A percentile compares a stretch with the other conserved stretches of the same genome.
phyloP scores from a whole-genome alignment of 2,888 invertebrate species.

The Leptopilina drosophilae region DNA sequence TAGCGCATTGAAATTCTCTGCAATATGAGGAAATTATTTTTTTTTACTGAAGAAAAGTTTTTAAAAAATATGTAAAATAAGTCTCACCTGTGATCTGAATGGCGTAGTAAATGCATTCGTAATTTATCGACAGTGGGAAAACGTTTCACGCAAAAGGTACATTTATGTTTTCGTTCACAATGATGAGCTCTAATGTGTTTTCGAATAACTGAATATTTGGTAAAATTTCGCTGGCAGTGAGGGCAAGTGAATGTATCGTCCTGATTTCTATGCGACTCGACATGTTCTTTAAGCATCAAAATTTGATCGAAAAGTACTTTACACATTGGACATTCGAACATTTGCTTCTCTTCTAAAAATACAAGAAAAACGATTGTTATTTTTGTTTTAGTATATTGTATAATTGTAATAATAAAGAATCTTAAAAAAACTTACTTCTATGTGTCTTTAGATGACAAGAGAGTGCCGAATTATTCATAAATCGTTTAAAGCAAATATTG shows the following conservation, averaged over 20 bases:
- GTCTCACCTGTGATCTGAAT: slow-evolving; percentile 76
- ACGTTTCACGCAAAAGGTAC: slow-evolving; percentile 83
- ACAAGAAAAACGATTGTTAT: not conserved
- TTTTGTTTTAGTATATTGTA: slow-evolving; percentile 41
- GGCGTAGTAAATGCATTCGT: slow-evolving; percentile 82
- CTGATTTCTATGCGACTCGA: slow-evolving; percentile 80
- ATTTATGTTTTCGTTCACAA: slow-evolving; percentile 83
- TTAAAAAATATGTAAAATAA: slow-evolving; percentile 1
- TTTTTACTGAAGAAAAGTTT: slow-evolving; percentile 23
- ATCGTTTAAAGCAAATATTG: slow-evolving; percentile 82
- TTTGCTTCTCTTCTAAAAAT: slow-evolving; percentile 78
- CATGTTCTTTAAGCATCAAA: slow-evolving; percentile 83
- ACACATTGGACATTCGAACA: slow-evolving; percentile 87
- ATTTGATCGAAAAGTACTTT: slow-evolving; percentile 83
- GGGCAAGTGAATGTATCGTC: slow-evolving; percentile 85
- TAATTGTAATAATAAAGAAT: slow-evolving; percentile 24
- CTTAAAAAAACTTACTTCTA: slow-evolving; percentile 73
- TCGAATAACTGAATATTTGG: slow-evolving; percentile 83
- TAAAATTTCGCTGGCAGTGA: slow-evolving; percentile 81
- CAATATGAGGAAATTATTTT: slow-evolving; percentile 63
- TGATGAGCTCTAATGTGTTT: slow-evolving; percentile 88
- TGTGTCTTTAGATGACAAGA: slow-evolving; percentile 86
- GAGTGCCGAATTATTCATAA: slow-evolving; percentile 85
- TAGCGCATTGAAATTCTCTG: slow-evolving; percentile 85
- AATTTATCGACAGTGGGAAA: slow-evolving; percentile 86